Conservation (phyloP, 2,888 invertebrate genomes). For the Tanypteryx hageni region DNA sequence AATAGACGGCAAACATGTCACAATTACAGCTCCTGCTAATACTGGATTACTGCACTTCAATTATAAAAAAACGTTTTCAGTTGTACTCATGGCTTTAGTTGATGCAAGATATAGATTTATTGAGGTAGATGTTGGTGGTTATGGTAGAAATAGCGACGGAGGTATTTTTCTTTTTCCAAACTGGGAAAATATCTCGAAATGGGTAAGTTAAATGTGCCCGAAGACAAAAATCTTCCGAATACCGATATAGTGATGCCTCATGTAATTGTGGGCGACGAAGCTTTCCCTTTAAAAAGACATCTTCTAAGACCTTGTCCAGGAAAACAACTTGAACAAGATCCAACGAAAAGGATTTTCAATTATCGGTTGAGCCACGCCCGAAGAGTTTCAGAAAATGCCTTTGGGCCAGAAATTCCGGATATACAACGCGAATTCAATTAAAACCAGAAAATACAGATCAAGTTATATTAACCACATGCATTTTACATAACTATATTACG, state of each 20-base stretch:
- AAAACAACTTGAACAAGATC: slow-evolving; percentile 68
- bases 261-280: slow-evolving; percentile 71
- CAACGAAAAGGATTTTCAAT: slow-evolving; percentile 66
- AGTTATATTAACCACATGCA: too few species aligned
- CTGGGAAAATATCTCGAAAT: slow-evolving; percentile 68
- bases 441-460: too few species aligned
- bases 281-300: slow-evolving; percentile 69
- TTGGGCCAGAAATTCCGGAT: background rate
- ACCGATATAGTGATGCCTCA: slow-evolving; percentile 69
- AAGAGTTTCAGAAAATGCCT: slow-evolving; percentile 37
- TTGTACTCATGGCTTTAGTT: slow-evolving; percentile 70
- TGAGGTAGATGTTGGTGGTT: slow-evolving; percentile 70
- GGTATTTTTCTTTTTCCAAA: slow-evolving; percentile 69
- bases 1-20: too few species aligned
- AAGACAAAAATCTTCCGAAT: slow-evolving; percentile 69
- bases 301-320: too few species aligned
- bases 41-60: background rate
- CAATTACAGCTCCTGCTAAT: too few species aligned
- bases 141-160: slow-evolving; percentile 71
- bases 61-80: background rate
- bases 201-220: slow-evolving; percentile 68
- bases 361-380: slow-evolving; percentile 66
- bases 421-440: too few species aligned
- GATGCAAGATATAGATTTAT: slow-evolving; percentile 70
- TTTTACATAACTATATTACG: too few species aligned